Percentiles rank a stretch among this genome's conserved stretches.
Conservation (phyloP, 1,140 invertebrate species). For the Orius laevigatus region DNA sequence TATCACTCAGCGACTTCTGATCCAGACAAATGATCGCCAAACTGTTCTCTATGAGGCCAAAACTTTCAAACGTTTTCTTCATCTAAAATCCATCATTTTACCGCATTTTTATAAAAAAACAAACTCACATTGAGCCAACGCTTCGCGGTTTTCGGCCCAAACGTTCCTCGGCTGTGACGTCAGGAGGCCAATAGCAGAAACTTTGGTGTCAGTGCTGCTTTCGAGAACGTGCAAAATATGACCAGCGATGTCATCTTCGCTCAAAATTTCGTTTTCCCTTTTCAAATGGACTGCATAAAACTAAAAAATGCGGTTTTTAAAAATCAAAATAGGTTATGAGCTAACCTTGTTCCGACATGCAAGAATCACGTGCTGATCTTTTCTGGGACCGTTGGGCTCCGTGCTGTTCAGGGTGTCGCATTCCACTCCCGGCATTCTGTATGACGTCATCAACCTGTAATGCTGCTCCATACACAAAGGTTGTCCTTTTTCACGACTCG, state of each 20-base stretch:
- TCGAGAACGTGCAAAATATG: conserved; percentile 58
- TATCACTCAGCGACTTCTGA: conserved; percentile 38
- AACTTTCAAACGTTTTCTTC: conserved; percentile 60
- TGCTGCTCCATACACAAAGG: conserved; percentile 96
- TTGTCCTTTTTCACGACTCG: conserved; percentile 74
- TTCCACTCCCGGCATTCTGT: conserved; percentile 59
- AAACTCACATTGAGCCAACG: conserved; percentile 51
- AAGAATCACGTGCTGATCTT: conserved; percentile 72
- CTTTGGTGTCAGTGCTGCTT: conserved; percentile 37
- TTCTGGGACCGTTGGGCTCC: conserved; percentile 21
- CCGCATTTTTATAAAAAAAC: not conserved
- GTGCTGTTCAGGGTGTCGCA: conserved; percentile 35
- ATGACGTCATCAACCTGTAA: conserved; percentile 78
- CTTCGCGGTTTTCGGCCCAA: conserved; percentile 65
- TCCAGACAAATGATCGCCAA: conserved; percentile 71
- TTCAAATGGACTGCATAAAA: conserved; percentile 72
- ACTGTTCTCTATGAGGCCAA: conserved; percentile 68
- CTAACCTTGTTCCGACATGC: conserved; percentile 74
- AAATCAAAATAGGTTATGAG: too few relatives aligned
- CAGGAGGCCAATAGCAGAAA: conserved; percentile 58
- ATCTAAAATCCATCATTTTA: conserved; percentile 33
- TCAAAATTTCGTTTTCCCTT: conserved; percentile 45
- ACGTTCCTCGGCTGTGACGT: conserved; percentile 59
- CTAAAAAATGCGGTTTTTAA: conserved; percentile 34
- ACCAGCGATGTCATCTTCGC: conserved; percentile 54